Evolutionary conservation across 2,888 invertebrate species (phyloP).

Genomic region (Epistrophe eligans): DNA sequence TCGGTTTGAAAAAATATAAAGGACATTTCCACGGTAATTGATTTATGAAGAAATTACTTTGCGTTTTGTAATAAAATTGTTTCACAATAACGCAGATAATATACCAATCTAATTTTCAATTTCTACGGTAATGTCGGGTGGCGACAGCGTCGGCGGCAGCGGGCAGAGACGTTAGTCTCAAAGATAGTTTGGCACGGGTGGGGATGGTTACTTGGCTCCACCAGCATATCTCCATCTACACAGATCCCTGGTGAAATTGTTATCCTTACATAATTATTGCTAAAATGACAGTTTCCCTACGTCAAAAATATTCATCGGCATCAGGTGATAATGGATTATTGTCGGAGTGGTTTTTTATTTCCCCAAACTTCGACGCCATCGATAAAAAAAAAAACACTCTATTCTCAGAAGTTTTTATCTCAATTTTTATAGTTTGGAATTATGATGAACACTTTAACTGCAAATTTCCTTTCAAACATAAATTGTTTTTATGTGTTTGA

Average conservation of each 20-base stretch:
- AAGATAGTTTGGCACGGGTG: not conserved
- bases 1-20: constrained; percentile 3
- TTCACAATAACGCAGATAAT: constrained; percentile 36
- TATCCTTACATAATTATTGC: constrained; percentile 31
- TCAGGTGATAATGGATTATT: constrained; percentile 51
- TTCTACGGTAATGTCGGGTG: not conserved
- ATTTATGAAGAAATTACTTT: constrained; percentile 70
- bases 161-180: not conserved
- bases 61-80: constrained; percentile 54
- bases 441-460: constrained; percentile 30
- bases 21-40: constrained; percentile 64
- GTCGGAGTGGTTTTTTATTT: constrained; percentile 45
- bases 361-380: not conserved
- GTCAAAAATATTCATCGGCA: constrained; percentile 44
- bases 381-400: not conserved
- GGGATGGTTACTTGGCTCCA: too few relatives aligned
- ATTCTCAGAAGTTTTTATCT: constrained; percentile 1
- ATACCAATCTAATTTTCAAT: not conserved
- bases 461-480: constrained; percentile 26
- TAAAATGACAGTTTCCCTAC: constrained; percentile 45
- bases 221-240: not conserved
- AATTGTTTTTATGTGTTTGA: constrained; percentile 41
- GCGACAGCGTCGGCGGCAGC: not conserved
- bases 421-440: constrained; percentile 19
- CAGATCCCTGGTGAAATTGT: constrained; percentile 9